These are phyloP conservation scores for Anguilla pacifica DNA, from an alignment of 2,797 vertebrate genomes.

Conservation along the genomic window DNA sequence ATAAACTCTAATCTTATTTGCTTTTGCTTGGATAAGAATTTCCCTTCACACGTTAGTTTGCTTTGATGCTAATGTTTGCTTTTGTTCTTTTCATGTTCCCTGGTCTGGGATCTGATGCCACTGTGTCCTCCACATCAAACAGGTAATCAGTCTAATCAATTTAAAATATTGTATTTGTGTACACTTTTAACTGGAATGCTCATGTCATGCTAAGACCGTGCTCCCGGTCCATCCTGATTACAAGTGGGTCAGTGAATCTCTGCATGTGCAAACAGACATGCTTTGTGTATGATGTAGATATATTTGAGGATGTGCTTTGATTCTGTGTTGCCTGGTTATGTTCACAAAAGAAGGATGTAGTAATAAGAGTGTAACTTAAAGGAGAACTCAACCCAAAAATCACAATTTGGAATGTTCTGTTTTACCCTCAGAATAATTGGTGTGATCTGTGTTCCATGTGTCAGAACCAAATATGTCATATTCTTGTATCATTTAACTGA, in stretches of 20 bases:
- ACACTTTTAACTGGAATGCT: neutral
- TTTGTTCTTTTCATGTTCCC: neutral
- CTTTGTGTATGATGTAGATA: neutral
- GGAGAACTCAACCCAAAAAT: neutral
- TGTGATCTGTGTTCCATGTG: neutral
- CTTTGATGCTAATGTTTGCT: neutral
- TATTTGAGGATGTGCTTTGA: neutral
- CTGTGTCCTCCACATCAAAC: neutral
- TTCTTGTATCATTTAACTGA: neutral
- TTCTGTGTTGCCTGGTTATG: neutral
- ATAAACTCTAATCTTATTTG: neutral
- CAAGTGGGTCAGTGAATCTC: neutral
- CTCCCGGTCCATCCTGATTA: neutral
- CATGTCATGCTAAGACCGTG: neutral
- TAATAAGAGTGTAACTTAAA: no score
- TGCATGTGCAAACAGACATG: neutral
- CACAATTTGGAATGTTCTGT: neutral
- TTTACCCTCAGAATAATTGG: neutral
- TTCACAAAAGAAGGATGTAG: neutral
- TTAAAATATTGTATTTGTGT: neutral
- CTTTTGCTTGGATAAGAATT: neutral
- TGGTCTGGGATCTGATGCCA: neutral
- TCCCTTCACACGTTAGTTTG: neutral
- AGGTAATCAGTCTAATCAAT: constrained; percentile 2
- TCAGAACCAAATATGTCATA: neutral